Base-by-base conservation (phyloP, 1,140 invertebrate genomes). In the Drosophila asahinai region DNA sequence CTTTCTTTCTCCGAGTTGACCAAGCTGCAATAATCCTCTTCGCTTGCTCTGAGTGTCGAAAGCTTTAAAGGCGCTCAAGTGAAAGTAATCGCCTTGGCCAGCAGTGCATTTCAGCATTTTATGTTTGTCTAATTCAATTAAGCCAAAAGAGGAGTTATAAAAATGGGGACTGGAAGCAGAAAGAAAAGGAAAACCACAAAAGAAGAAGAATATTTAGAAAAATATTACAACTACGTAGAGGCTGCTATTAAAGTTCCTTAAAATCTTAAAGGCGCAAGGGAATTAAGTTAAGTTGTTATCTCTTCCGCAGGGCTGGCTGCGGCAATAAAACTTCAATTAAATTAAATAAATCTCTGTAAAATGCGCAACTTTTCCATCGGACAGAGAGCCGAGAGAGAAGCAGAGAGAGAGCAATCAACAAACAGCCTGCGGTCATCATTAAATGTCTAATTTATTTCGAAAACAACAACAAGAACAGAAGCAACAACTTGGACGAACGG, bases 401-500 rank as follows among this genome's bases (percentile, higher is more conserved):
- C 11, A 55, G 33, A 73, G 76, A 73, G 76, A 64, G 77, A 87
- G 84, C 84, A 87, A 89, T 84, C 81, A 90, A 68, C 71, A 72
- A 82, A 86, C 81, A 90, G 86, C 86, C 86, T 90, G 86, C 86
- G 86, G 86, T 90, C 86, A 90, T 90, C 86, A 90, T 90, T 90
- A 90, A 90, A 90, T 90, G 86, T 90, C 86, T 90, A 90, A 90
- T 90, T 90, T 90, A 90, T 90, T 90, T 90, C 59, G 36, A 61
- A 71, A 90, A 81, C 72, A 86, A 78, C 73, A 86, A 75, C 83
- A 87, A 77, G 36, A 67, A 45, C 49, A 60, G 57, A 15, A 51
- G 73, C 45, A 66, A 47, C 62, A 77, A 80, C 68, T 68, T 77
- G 68, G 64, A n/a, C 60, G 67, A 81, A 63, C 64, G 63, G 74